A percentile compares a stretch with the other conserved stretches of the same genome.
Conservation (phyloP, 1,140 invertebrate species). For the Chironomus tepperi region DNA sequence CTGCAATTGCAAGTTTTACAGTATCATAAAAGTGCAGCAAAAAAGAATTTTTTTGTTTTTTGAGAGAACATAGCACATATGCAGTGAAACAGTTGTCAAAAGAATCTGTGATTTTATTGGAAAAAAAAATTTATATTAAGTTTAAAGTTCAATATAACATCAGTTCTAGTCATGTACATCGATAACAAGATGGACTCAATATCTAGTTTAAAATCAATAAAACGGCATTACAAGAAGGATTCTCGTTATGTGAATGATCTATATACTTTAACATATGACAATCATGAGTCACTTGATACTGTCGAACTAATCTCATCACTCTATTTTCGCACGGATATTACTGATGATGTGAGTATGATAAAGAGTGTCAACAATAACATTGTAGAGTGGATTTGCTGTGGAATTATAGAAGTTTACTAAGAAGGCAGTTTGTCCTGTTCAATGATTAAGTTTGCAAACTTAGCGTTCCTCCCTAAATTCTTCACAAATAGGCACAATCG, state of each 20-base stretch:
- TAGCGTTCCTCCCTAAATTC: too few relatives aligned
- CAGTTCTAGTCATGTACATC: slow-evolving; percentile 16
- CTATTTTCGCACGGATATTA: slow-evolving; percentile 9
- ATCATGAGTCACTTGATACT: slow-evolving; percentile 59
- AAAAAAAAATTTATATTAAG: not conserved
- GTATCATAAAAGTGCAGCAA: not conserved
- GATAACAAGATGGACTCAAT: slow-evolving; percentile 16
- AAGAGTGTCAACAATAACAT: too few relatives aligned
- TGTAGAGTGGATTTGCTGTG: too few relatives aligned
- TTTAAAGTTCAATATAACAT: not conserved
- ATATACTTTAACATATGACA: slow-evolving; percentile 75
- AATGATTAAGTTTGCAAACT: too few relatives aligned
- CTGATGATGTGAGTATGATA: slow-evolving; percentile 4
- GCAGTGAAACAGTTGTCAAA: too few relatives aligned
- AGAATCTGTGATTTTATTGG: not conserved
- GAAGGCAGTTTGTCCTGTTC: too few relatives aligned
- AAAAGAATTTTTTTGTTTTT: too few relatives aligned
- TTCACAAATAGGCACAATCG: too few relatives aligned
- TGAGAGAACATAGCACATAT: too few relatives aligned
- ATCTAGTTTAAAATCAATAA: slow-evolving; percentile 28
- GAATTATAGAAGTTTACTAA: too few relatives aligned
- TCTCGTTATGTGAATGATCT: slow-evolving; percentile 70
- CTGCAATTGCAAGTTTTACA: not conserved
- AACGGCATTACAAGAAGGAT: slow-evolving; percentile 77
- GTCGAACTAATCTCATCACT: slow-evolving; percentile 34